Percentiles rank a stretch among this genome's conserved stretches.
phyloP scores from a whole-genome alignment of 2,797 vertebrate species.

The Anguilla marmorata region DNA sequence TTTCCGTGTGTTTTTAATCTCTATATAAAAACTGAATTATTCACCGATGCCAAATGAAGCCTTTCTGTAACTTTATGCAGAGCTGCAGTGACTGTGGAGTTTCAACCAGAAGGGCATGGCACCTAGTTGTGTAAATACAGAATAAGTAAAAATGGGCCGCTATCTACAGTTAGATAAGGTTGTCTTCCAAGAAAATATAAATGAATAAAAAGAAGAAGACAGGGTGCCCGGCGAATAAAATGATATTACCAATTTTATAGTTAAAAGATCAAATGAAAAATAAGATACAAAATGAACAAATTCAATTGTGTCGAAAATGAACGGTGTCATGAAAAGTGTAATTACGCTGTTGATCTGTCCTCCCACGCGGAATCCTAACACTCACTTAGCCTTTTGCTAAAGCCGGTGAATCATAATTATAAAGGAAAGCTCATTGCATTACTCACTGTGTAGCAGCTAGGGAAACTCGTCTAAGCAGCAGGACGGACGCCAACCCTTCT shows the following conservation, averaged over 20 bases:
- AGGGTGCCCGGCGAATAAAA: not conserved
- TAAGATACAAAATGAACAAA: not conserved
- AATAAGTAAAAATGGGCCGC: not conserved
- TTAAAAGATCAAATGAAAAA: not conserved
- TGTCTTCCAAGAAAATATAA: not conserved
- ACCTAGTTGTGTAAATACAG: not conserved
- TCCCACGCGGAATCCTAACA: not conserved
- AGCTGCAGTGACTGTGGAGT: not conserved
- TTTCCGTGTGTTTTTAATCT: conserved; percentile 66
- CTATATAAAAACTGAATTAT: conserved; percentile 67
- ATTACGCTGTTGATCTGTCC: not conserved
- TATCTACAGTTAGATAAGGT: not conserved
- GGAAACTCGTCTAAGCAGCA: not conserved
- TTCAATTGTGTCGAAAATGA: not conserved
- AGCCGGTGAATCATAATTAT: conserved; percentile 30
- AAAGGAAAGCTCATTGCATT: not conserved
- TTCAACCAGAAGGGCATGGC: not conserved
- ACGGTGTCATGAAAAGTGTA: not conserved
- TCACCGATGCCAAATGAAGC: conserved; percentile 17
- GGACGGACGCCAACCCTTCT: not conserved
- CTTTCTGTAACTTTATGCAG: not conserved
- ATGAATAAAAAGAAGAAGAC: not conserved
- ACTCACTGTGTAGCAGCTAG: not conserved
- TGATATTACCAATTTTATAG: not conserved
- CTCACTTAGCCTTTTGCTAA: conserved; percentile 14